Conservation (phyloP, 2,797 vertebrate species). For the Cynodonichthys magdalenae region DNA sequence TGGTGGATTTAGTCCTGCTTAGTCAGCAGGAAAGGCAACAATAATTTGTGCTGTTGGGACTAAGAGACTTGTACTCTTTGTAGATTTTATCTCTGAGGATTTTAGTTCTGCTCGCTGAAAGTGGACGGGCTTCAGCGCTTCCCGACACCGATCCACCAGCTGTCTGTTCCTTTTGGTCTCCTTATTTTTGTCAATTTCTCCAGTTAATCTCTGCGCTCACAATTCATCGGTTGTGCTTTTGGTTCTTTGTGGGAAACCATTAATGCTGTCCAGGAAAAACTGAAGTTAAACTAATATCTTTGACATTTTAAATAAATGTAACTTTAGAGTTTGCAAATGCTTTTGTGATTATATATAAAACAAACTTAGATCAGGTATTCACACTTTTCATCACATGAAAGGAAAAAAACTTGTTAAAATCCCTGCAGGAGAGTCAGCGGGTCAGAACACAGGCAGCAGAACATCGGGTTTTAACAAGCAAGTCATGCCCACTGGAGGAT, state of each 20-base stretch:
- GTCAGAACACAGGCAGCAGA: constrained; percentile 58
- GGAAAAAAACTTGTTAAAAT: constrained; percentile 16
- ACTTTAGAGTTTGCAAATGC: too few relatives aligned
- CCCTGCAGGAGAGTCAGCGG: constrained; percentile 34
- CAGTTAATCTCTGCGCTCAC: constrained; percentile 43
- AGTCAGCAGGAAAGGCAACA: constrained; percentile 44
- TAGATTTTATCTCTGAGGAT: constrained; percentile 34
- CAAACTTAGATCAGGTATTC: constrained; percentile 1
- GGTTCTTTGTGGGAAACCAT: background rate
- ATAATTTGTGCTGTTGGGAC: constrained; percentile 40
- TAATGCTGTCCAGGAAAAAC: too few relatives aligned
- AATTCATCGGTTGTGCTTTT: constrained; percentile 36
- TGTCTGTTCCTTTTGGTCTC: constrained; percentile 25
- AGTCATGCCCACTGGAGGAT: constrained; percentile 53
- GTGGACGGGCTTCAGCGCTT: constrained; percentile 39
- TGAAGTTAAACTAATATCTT: too few relatives aligned
- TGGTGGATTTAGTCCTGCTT: constrained; percentile 36
- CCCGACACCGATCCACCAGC: constrained; percentile 41
- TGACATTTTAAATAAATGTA: too few relatives aligned
- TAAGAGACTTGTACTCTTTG: constrained; percentile 2
- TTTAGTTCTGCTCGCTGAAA: constrained; percentile 40
- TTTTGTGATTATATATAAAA: too few relatives aligned
- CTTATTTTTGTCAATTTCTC: too few relatives aligned
- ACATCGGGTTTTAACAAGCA: constrained; percentile 64
- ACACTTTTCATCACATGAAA: constrained; percentile 1